Percentiles rank a stretch among this genome's conserved stretches.
phyloP scores from a whole-genome alignment of 2,113 vertebrate genomes.

The Penelope pileata region DNA sequence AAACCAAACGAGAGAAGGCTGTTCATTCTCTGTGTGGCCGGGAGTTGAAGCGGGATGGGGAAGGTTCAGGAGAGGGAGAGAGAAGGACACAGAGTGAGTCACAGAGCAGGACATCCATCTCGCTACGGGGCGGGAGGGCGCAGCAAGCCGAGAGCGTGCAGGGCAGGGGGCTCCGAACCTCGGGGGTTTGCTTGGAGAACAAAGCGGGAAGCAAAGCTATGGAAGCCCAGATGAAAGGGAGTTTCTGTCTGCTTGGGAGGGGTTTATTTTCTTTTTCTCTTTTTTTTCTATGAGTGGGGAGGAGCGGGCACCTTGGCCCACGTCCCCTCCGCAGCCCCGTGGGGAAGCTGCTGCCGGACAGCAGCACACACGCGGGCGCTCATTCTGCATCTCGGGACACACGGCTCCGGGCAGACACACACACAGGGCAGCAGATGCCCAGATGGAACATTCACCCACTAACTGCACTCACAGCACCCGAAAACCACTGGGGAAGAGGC shows the following conservation, averaged over 20 bases:
- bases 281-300: not conserved
- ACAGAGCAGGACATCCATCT: conserved; percentile 90
- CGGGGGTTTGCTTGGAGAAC: conserved; percentile 30
- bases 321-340: not conserved
- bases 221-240: conserved; percentile 67
- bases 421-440: not conserved
- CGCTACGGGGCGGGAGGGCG: conserved; percentile 76
- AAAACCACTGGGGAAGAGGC: not conserved
- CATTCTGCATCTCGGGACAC: not conserved
- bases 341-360: not conserved
- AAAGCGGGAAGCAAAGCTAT: conserved; percentile 77
- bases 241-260: not conserved
- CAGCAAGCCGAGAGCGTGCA: conserved; percentile 74
- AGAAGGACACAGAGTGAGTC: conserved; percentile 98
- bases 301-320: not conserved
- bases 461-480: conserved; percentile 5
- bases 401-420: not conserved
- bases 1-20: conserved; percentile 99
- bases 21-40: conserved; percentile 98
- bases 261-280: not conserved
- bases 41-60: conserved; percentile 85
- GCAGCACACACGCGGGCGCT: not conserved
- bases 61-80: conserved; percentile 87
- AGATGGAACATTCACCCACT: not conserved
- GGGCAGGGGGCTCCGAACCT: conserved; percentile 8